Percentiles rank a stretch among this genome's conserved stretches.
phyloP scores from a whole-genome alignment of 2,113 vertebrate species.

The Otis tarda region DNA sequence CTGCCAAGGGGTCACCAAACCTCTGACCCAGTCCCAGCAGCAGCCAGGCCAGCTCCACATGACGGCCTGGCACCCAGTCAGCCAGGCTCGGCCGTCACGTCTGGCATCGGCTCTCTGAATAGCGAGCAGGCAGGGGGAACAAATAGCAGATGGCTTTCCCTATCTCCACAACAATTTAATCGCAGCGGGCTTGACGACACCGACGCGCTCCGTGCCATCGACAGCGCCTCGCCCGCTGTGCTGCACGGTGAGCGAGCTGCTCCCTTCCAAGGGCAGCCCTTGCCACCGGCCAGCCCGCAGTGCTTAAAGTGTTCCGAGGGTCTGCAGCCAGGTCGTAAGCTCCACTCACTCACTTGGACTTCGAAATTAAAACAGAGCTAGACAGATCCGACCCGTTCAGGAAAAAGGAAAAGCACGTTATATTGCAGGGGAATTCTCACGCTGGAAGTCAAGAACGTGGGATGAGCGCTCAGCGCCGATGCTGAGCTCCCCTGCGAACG shows the following conservation, averaged over 20 bases:
- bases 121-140: not conserved
- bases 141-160: conserved; percentile 26
- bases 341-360: not conserved
- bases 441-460: not conserved
- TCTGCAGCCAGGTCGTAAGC: not conserved
- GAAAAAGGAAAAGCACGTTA: not conserved
- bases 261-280: not conserved
- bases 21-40: not conserved
- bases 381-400: not conserved
- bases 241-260: not conserved
- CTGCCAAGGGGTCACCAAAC: not conserved
- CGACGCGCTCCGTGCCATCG: not conserved
- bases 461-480: not conserved
- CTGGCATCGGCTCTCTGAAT: not conserved
- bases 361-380: not conserved
- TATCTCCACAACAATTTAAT: conserved; percentile 33
- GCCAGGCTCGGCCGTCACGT: not conserved
- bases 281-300: accelerated
- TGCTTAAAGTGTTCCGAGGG: accelerated
- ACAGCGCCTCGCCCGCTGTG: not conserved
- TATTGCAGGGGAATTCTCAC: not conserved
- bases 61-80: not conserved
- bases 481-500: not conserved
- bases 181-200: accelerated
- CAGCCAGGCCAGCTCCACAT: not conserved